These are phyloP conservation scores for Distichodus sexfasciatus DNA, from an alignment of 2,797 vertebrate genomes.

Conservation along the genomic window DNA sequence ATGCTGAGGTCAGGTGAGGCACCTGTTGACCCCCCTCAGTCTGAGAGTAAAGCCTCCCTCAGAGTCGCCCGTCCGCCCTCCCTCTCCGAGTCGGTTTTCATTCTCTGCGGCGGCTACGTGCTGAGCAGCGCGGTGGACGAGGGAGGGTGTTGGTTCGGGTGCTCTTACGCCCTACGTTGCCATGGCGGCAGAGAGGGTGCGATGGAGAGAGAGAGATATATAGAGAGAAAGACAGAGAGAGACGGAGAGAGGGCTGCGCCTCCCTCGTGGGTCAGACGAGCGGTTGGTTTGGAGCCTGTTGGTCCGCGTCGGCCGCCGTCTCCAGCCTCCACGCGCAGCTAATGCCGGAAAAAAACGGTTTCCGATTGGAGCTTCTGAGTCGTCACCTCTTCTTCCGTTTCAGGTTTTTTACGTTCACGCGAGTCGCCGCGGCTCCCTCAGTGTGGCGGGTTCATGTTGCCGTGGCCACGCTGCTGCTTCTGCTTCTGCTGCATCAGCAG, in stretches of 20 bases:
- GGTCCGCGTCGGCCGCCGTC: conserved; percentile 67
- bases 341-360: conserved; percentile 63
- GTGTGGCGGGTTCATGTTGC: conserved; percentile 95
- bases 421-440: conserved; percentile 77
- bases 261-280: conserved; percentile 73
- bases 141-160: too few relatives aligned
- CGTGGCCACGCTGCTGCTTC: conserved; percentile 96
- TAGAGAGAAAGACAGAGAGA: conserved; percentile 70
- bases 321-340: conserved; percentile 83
- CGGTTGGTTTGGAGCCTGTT: conserved; percentile 61
- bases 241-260: conserved; percentile 78
- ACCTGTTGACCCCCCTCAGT: conserved; percentile 38
- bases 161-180: conserved; percentile 50
- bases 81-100: conserved; percentile 52
- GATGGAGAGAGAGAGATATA: conserved; percentile 75
- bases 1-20: conserved; percentile 34
- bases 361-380: conserved; percentile 66
- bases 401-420: conserved; percentile 63
- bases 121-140: conserved; percentile 74
- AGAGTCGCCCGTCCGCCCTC: conserved; percentile 67
- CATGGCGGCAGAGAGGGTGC: conserved; percentile 48
- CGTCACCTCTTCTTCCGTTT: conserved; percentile 64
- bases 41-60: conserved; percentile 53
- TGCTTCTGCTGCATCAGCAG: conserved; percentile 98
- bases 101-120: conserved; percentile 66